Percentiles rank a stretch among this genome's conserved stretches.
These are phyloP conservation scores for Metacarcinus magister DNA, from an alignment of 2,888 invertebrate genomes.

Conservation along the genomic window DNA sequence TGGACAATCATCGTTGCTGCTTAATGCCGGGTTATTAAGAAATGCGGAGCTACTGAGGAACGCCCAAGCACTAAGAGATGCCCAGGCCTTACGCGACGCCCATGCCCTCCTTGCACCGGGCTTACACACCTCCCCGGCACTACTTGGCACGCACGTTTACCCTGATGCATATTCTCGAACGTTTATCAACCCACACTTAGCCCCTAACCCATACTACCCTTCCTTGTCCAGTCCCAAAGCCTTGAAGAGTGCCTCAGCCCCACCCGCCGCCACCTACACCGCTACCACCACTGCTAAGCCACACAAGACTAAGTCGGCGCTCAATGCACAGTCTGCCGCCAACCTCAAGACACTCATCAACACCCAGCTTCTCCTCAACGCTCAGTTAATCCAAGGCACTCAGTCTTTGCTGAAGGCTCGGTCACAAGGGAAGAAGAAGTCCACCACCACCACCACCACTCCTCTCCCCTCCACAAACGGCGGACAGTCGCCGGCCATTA, in stretches of 20 bases:
- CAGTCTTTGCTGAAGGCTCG: slow-evolving; percentile 8
- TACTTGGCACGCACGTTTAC: not conserved
- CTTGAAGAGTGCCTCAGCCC: not conserved
- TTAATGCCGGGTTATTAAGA: not conserved
- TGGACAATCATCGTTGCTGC: not conserved
- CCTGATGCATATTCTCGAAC: not conserved
- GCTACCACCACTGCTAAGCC: not conserved
- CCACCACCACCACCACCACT: not conserved
- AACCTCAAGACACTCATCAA: slow-evolving; percentile 42
- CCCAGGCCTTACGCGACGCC: not conserved
- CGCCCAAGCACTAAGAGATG: not conserved
- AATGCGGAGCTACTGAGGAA: not conserved
- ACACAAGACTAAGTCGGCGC: not conserved
- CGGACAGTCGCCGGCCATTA: not conserved
- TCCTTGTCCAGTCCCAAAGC: not conserved
- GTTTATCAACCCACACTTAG: not conserved
- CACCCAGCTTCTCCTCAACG: not conserved
- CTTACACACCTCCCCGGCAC: not conserved
- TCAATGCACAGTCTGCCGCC: not conserved
- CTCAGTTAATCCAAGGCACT: not conserved
- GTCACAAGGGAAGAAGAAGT: not conserved
- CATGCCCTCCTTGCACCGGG: not conserved
- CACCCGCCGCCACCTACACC: not conserved
- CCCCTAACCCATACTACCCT: not conserved
- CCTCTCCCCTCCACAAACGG: not conserved